Percentiles rank a stretch among this genome's conserved stretches.
These are phyloP conservation scores for Morpho deidamia DNA, from an alignment of 2,888 invertebrate genomes.

Conservation along the genomic window DNA sequence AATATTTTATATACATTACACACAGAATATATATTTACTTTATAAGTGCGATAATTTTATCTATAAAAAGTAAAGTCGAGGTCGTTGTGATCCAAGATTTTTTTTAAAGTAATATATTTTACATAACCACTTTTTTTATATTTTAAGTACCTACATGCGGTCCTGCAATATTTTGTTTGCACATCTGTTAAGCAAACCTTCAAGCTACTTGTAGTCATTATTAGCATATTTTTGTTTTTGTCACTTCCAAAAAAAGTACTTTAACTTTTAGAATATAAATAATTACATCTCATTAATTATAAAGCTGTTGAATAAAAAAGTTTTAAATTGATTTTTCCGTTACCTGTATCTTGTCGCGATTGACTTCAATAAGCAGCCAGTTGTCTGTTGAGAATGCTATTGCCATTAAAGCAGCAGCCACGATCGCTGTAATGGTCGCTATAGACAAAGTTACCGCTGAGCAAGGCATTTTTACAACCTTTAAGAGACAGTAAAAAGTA, in stretches of 20 bases:
- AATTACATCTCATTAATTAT: neutral
- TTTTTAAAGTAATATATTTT: neutral
- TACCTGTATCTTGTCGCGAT: constrained; percentile 92
- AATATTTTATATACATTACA: neutral
- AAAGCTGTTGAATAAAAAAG: neutral
- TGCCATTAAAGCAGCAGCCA: constrained; percentile 94
- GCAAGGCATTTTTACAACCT: constrained; percentile 89
- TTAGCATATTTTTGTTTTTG: too few relatives aligned
- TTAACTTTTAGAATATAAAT: too few relatives aligned
- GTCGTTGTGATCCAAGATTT: neutral
- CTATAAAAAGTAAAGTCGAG: neutral
- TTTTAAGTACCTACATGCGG: too few relatives aligned
- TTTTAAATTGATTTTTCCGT: constrained; percentile 10
- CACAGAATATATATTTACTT: neutral
- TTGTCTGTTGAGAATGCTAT: constrained; percentile 98
- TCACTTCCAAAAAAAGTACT: too few relatives aligned
- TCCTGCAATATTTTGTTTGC: too few relatives aligned
- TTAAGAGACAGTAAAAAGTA: constrained; percentile 49
- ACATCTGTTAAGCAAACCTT: too few relatives aligned
- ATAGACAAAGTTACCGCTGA: constrained; percentile 96
- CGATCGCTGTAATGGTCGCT: constrained; percentile 96
- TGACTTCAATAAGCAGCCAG: constrained; percentile 96
- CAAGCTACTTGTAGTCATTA: too few relatives aligned
- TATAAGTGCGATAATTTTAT: too few relatives aligned
- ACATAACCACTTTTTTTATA: neutral